These are phyloP conservation scores for Pollenia labialis DNA, from an alignment of 2,888 invertebrate genomes.

Conservation along the genomic window DNA sequence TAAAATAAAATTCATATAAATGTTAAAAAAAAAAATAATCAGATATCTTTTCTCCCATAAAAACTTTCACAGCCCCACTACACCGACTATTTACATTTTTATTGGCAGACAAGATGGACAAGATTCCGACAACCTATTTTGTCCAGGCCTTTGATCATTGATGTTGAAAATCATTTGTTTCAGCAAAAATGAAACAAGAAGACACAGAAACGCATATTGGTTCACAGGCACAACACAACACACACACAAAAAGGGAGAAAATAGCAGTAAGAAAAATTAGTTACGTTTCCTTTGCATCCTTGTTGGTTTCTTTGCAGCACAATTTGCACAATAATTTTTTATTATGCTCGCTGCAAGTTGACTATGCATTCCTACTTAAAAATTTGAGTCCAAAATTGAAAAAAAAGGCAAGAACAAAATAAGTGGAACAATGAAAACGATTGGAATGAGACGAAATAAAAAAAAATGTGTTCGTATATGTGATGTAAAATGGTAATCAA, in stretches of 20 bases:
- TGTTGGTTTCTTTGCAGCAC: constrained; percentile 41
- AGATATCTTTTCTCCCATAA: constrained; percentile 12
- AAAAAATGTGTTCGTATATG: constrained; percentile 14
- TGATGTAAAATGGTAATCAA: constrained; percentile 63
- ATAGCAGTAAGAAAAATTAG: constrained; percentile 24
- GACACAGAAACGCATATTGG: background rate
- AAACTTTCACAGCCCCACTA: background rate
- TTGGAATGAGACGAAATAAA: constrained; percentile 49
- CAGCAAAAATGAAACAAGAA: background rate
- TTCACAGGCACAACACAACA: background rate
- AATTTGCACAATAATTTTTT: constrained; percentile 47
- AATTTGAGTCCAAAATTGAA: constrained; percentile 19
- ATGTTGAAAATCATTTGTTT: constrained; percentile 67
- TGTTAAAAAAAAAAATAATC: constrained; percentile 14
- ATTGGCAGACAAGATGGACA: constrained; percentile 58
- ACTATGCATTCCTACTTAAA: background rate
- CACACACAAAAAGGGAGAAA: background rate
- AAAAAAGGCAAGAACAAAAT: background rate
- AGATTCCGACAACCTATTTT: constrained; percentile 28
- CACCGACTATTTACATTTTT: constrained; percentile 48
- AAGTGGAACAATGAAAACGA: constrained; percentile 25
- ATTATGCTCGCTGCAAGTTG: constrained; percentile 10
- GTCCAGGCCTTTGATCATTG: constrained; percentile 61
- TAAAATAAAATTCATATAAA: constrained; percentile 29
- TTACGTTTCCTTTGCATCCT: constrained; percentile 50